These are phyloP conservation scores for Bombus turneri DNA, from an alignment of 1,140 invertebrate genomes.

Conservation along the genomic window DNA sequence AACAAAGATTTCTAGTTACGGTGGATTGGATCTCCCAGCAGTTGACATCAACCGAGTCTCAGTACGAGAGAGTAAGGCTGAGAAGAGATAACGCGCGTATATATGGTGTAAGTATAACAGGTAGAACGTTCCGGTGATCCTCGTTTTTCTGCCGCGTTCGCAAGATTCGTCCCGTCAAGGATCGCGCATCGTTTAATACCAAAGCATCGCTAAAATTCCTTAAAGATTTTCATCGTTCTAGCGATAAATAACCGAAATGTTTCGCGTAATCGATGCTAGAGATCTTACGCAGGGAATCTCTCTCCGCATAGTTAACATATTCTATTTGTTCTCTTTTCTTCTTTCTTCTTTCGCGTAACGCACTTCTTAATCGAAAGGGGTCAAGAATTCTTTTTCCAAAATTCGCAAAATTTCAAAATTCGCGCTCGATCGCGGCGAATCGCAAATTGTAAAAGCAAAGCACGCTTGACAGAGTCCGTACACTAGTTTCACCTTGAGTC, in stretches of 20 bases:
- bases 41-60: too few relatives aligned
- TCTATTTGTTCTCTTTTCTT: not conserved
- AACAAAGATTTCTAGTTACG: not conserved
- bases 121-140: not conserved
- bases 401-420: not conserved
- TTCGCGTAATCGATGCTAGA: slow-evolving; percentile 4
- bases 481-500: slow-evolving; percentile 21
- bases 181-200: not conserved
- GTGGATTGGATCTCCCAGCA: too few relatives aligned
- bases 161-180: not conserved
- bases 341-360: too few relatives aligned
- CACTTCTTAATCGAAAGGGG: too few relatives aligned
- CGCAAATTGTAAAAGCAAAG: not conserved
- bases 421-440: not conserved
- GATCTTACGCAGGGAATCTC: not conserved
- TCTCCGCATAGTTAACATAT: not conserved
- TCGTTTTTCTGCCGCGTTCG: not conserved
- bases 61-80: not conserved
- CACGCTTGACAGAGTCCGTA: not conserved
- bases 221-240: not conserved
- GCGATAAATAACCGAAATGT: slow-evolving; percentile 1
- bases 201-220: not conserved
- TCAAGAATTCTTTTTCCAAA: not conserved
- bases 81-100: not conserved
- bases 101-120: not conserved